Percentiles rank a stretch among this genome's conserved stretches.
phyloP scores from a whole-genome alignment of 2,888 invertebrate species.

The Bimastos eiseni region DNA sequence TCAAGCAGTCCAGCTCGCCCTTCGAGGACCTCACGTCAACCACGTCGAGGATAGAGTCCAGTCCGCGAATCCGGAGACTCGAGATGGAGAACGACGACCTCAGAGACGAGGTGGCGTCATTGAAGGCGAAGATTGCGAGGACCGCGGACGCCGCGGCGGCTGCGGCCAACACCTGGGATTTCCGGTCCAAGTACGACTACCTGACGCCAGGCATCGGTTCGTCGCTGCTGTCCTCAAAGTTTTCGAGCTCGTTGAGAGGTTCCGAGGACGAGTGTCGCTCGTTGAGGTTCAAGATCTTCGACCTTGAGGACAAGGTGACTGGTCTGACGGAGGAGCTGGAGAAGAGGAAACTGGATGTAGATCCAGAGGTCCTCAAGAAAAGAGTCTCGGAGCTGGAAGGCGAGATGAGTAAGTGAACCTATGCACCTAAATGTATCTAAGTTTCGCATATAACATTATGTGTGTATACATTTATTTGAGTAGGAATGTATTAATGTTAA shows the following conservation, averaged over 20 bases:
- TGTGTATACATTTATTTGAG: too few relatives aligned
- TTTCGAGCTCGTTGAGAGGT: constrained; percentile 26
- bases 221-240: constrained; percentile 7
- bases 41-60: not conserved
- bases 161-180: too few relatives aligned
- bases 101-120: constrained; percentile 10
- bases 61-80: not conserved
- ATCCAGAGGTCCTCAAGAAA: not conserved
- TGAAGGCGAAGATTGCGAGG: constrained; percentile 19
- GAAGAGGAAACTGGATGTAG: constrained; percentile 3
- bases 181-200: not conserved
- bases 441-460: too few relatives aligned
- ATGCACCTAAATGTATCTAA: too few relatives aligned
- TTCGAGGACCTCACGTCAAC: not conserved
- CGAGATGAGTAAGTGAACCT: not conserved
- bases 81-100: constrained; percentile 30
- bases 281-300: constrained; percentile 21
- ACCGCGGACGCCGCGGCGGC: not conserved
- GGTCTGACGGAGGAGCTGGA: constrained; percentile 25
- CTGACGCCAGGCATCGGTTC: not conserved
- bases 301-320: constrained; percentile 30
- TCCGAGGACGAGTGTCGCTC: constrained; percentile 36
- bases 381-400: not conserved
- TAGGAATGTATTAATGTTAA: too few relatives aligned
- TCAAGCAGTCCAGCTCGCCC: constrained; percentile 22